Base-by-base conservation (phyloP, 2,888 invertebrate species). In the Lycaena phlaeas region DNA sequence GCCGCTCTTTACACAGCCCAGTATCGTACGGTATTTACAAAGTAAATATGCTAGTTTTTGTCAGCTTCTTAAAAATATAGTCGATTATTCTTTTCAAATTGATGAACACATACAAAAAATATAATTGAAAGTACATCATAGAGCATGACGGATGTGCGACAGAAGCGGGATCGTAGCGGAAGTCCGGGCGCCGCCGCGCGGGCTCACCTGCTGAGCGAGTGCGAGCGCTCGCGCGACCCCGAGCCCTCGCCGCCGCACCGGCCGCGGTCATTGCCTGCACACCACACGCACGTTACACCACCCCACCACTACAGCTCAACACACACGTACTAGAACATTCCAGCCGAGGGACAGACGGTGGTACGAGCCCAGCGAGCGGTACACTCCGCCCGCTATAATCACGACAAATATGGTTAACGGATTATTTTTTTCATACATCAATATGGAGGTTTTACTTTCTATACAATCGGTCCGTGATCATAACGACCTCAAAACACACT, bases 161-260 rank as follows among this genome's bases (percentile, higher is more conserved):
- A 11, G 31, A 2, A 22, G 26, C n/a, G 6, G 14, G 14, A 4
- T 42, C 44, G 41, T 37, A 40, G 44, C 45, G 30, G 31, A 43
- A 42, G 39, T 30, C 37, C 37, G 43, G 36, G 42, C 29, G 15
- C 27, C 22, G 41, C 14, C 31, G 25, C 40, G 42, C 37, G 37
- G 18, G 44, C 86, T 91, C 90, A 91, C 88, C 90, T 87, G 63
- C 90, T 90, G 54, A 91, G 86, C 61, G 91, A 91, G 72, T 91
- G 85, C 55, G 84, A 84, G 36, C 85, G 77, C 63, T 69, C 71
- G 50, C 79, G 78, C 31, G 74, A 68, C 18, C 50, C 64, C 27
- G 76, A 67, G 45, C 50, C 64, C 26, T 75, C 66, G 46, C 71
- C 56, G 66, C 66, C 67, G 64, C 72, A 65, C 45, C 77, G 66